Evolutionary conservation across 2,888 invertebrate species (phyloP).

Genomic region (Melieria picta): DNA sequence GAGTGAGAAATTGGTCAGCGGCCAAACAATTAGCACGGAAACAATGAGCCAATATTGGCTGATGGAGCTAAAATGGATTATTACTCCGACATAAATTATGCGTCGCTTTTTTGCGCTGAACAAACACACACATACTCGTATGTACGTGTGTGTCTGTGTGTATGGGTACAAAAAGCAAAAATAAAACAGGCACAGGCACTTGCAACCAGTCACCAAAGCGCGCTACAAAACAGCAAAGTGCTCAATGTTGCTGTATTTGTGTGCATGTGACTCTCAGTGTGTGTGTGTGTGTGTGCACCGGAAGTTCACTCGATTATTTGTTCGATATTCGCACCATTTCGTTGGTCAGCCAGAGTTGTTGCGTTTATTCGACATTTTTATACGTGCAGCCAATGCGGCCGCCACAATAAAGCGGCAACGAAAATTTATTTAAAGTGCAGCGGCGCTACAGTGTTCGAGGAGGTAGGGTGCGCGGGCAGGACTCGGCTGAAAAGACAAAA

Average conservation of each 20-base stretch:
- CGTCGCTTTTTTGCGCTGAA: conserved; percentile 18
- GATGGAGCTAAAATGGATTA: conserved; percentile 66
- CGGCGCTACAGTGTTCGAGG: neutral
- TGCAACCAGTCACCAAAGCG: neutral
- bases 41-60: conserved; percentile 65
- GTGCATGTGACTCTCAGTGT: conserved; percentile 11
- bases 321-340: conserved; percentile 43
- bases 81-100: conserved; percentile 63
- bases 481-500: neutral
- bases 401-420: no score
- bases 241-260: conserved; percentile 3
- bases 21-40: conserved; percentile 67
- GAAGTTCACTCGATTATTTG: conserved; percentile 61
- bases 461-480: no score
- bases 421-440: conserved; percentile 16
- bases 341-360: conserved; percentile 11
- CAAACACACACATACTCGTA: conserved; percentile 6
- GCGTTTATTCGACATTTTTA: no score
- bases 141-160: neutral
- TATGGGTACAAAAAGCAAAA: neutral
- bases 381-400: no score
- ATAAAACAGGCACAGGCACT: neutral
- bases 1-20: conserved; percentile 55
- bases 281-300: conserved; percentile 45
- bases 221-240: neutral